phyloP scores from a whole-genome alignment of 2,113 vertebrate genomes.

The Anguilla japonica region DNA sequence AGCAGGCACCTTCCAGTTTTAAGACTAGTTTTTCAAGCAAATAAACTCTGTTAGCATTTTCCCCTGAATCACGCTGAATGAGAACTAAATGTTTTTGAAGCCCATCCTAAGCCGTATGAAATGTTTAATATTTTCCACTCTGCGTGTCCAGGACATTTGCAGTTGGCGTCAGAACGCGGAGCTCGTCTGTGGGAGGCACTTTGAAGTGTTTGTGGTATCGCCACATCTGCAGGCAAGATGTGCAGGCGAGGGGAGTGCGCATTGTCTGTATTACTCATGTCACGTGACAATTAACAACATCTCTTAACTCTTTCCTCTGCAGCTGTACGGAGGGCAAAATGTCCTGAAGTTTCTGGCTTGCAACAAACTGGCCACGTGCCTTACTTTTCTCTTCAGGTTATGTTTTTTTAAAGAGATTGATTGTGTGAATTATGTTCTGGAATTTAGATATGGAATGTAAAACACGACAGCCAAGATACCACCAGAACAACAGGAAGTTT shows the following conservation, averaged over 20 bases:
- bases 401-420: not conserved
- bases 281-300: conserved; percentile 83
- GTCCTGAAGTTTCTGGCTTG: conserved; percentile 32
- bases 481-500: not conserved
- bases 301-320: conserved; percentile 73
- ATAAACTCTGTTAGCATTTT: conserved; percentile 21
- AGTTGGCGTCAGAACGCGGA: conserved; percentile 87
- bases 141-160: conserved; percentile 89
- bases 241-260: conserved; percentile 59
- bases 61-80: conserved; percentile 33
- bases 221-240: conserved; percentile 90
- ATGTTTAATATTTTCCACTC: conserved; percentile 89
- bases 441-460: not conserved
- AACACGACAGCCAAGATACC: not conserved
- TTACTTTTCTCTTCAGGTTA: conserved; percentile 12
- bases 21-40: conserved; percentile 17
- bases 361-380: conserved; percentile 12
- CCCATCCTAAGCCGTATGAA: conserved; percentile 57
- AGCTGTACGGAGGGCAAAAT: not conserved
- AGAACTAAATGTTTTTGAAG: conserved; percentile 30
- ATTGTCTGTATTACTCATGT: conserved; percentile 70
- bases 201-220: conserved; percentile 86
- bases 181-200: conserved; percentile 85
- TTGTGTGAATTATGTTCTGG: not conserved
- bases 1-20: not conserved